Percentiles rank a stretch among this genome's conserved stretches.
Evolutionary conservation across 2,888 invertebrate genomes (phyloP).

Genomic region (Liposcelis brunnea): DNA sequence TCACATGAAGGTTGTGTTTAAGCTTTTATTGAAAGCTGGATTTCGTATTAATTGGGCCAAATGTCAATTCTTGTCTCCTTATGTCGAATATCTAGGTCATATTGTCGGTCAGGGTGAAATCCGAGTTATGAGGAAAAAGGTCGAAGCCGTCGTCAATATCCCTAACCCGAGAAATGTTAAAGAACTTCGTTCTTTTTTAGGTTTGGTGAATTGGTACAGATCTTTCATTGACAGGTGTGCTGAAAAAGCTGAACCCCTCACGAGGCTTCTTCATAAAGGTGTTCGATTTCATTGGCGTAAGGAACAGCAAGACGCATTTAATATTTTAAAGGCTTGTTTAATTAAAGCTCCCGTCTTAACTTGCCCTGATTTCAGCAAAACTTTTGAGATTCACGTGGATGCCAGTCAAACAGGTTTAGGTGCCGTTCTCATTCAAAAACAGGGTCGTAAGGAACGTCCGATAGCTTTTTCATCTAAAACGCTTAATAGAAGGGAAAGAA

Average conservation of each 20-base stretch:
- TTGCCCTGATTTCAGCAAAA: neutral
- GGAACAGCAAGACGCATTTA: slow-evolving; percentile 8
- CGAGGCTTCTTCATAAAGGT: neutral
- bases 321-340: neutral
- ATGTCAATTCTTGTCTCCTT: slow-evolving; percentile 9
- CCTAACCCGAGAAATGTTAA: slow-evolving; percentile 10
- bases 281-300: slow-evolving; percentile 4
- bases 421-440: neutral
- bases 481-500: neutral
- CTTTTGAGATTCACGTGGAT: neutral
- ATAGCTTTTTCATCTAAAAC: slow-evolving; percentile 5
- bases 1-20: slow-evolving; percentile 1
- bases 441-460: neutral
- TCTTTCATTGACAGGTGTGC: slow-evolving; percentile 5
- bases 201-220: slow-evolving; percentile 2
- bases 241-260: slow-evolving; percentile 1
- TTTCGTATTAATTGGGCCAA: slow-evolving; percentile 7
- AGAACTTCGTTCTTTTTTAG: slow-evolving; percentile 8
- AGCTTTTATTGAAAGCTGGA: neutral
- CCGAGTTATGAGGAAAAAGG: neutral
- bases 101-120: slow-evolving; percentile 1
- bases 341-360: neutral
- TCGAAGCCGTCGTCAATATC: slow-evolving; percentile 1
- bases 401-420: neutral
- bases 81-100: slow-evolving; percentile 9